Conservation (phyloP, 2,888 invertebrate genomes). For the Spilosoma lubricipeda region DNA sequence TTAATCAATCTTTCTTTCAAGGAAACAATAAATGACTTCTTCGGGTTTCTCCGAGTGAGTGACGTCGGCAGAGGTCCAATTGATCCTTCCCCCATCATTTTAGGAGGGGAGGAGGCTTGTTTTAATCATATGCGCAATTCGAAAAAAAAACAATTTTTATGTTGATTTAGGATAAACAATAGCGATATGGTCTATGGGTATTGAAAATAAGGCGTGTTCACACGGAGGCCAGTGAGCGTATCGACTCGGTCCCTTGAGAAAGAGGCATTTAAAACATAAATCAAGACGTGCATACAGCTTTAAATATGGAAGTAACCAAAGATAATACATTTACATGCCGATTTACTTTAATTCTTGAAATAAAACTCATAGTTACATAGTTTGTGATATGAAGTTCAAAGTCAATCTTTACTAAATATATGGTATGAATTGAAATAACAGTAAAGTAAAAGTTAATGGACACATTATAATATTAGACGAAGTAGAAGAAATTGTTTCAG, state of each 20-base stretch:
- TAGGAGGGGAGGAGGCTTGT: neutral
- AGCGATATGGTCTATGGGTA: constrained; percentile 20
- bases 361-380: too few relatives aligned
- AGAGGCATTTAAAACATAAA: constrained; percentile 16
- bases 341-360: neutral
- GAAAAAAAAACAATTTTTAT: constrained; percentile 5
- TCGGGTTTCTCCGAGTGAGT: neutral
- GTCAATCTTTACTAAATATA: neutral
- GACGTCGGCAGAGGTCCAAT: neutral
- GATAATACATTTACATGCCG: constrained; percentile 3
- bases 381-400: neutral
- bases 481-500: too few relatives aligned
- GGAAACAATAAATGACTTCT: neutral
- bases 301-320: constrained; percentile 15
- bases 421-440: neutral
- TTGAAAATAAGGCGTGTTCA: constrained; percentile 41
- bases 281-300: constrained; percentile 13
- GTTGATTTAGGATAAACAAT: constrained; percentile 24
- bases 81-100: neutral
- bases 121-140: neutral
- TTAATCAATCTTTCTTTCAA: constrained; percentile 9
- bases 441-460: neutral
- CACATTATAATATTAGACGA: neutral
- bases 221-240: constrained; percentile 46
- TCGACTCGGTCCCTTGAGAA: constrained; percentile 49